Conservation (phyloP, 2,888 invertebrate species). For the Orchestes rusci region DNA sequence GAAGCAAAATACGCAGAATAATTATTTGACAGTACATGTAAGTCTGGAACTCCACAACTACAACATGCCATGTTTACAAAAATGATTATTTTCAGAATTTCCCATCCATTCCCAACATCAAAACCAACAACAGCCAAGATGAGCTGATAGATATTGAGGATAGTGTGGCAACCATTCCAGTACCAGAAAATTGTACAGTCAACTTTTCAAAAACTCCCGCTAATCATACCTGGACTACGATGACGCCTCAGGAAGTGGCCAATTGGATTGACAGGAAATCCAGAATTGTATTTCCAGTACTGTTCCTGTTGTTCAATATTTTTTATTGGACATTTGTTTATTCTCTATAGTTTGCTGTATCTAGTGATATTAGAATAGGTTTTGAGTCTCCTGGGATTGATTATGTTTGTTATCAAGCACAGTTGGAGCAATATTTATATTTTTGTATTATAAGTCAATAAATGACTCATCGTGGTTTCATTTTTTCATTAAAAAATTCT, state of each 20-base stretch:
- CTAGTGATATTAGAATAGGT: background rate
- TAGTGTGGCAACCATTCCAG: slow-evolving; percentile 32
- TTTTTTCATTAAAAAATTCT: too few relatives aligned
- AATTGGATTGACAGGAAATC: slow-evolving; percentile 81
- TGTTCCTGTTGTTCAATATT: slow-evolving; percentile 71
- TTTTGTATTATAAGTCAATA: too few relatives aligned
- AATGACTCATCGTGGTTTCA: too few relatives aligned
- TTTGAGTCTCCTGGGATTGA: background rate
- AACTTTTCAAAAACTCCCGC: slow-evolving; percentile 2
- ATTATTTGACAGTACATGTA: slow-evolving; percentile 70
- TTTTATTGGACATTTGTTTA: slow-evolving; percentile 43
- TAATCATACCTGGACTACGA: slow-evolving; percentile 60
- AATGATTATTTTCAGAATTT: slow-evolving; percentile 48
- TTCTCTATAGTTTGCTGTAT: slow-evolving; percentile 33
- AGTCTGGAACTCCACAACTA: slow-evolving; percentile 36
- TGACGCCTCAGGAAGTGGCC: slow-evolving; percentile 84
- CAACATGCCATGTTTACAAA: background rate
- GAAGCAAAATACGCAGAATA: slow-evolving; percentile 55
- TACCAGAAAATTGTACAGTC: slow-evolving; percentile 25
- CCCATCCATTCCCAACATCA: slow-evolving; percentile 20
- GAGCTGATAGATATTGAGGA: slow-evolving; percentile 45
- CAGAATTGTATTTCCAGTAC: slow-evolving; percentile 66
- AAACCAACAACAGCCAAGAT: slow-evolving; percentile 59
- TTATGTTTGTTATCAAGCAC: background rate
- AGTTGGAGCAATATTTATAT: too few relatives aligned